Percentiles rank a stretch among this genome's conserved stretches.
phyloP scores from a whole-genome alignment of 2,113 vertebrate genomes.

The Hirundichthys speculiger region DNA sequence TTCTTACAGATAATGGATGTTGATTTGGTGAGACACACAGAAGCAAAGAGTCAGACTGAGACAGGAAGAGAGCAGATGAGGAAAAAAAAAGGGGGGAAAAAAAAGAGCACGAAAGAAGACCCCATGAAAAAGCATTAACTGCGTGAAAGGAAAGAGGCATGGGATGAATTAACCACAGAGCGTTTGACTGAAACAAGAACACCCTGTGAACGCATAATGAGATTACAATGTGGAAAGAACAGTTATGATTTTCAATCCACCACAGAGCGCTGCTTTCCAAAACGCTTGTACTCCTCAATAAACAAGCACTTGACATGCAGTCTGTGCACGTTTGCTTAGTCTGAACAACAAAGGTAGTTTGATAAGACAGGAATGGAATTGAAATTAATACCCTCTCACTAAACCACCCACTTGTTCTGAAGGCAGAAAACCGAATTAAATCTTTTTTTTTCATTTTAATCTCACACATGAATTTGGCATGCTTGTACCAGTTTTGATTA shows the following conservation, averaged over 20 bases:
- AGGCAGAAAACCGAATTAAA: neutral
- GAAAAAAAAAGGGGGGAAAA: neutral
- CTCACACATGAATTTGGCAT: too few relatives aligned
- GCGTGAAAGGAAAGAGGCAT: conserved; percentile 22
- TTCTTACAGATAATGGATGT: conserved; percentile 54
- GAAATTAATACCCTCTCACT: conserved; percentile 2
- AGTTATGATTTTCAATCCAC: conserved; percentile 66
- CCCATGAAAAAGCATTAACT: conserved; percentile 14
- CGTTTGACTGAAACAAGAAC: conserved; percentile 68
- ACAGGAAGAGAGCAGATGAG: conserved; percentile 10
- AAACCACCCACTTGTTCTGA: neutral
- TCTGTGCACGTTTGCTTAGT: conserved; percentile 19
- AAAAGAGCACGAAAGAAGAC: neutral
- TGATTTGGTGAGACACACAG: conserved; percentile 46
- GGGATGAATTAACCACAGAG: conserved; percentile 55
- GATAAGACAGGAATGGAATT: conserved; percentile 5
- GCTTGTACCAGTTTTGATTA: too few relatives aligned
- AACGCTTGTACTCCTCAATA: conserved; percentile 33
- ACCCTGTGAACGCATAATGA: conserved; percentile 71
- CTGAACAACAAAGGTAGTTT: conserved; percentile 20
- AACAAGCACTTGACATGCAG: conserved; percentile 61
- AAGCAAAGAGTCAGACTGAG: conserved; percentile 24
- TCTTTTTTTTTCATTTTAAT: too few relatives aligned
- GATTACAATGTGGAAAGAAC: conserved; percentile 74
- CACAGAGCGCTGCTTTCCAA: conserved; percentile 52